phyloP scores from a whole-genome alignment of 2,888 invertebrate species.

The Pocota personata region DNA sequence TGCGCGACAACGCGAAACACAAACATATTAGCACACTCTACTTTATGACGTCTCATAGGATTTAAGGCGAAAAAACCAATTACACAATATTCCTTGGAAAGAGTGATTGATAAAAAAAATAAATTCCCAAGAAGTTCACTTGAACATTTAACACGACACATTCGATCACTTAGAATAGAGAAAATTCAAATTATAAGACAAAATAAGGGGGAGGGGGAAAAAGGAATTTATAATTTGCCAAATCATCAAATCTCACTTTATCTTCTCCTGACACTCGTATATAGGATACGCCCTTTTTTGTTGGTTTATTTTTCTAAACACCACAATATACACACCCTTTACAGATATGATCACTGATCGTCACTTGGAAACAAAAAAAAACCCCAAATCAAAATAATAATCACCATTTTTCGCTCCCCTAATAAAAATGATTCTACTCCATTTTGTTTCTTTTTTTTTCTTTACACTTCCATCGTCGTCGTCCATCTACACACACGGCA shows the following conservation, averaged over 20 bases:
- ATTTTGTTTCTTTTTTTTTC: slow-evolving; percentile 66
- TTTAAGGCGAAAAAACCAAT: slow-evolving; percentile 68
- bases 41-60: slow-evolving; percentile 58
- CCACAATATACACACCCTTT: slow-evolving; percentile 12
- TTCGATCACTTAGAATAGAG: slow-evolving; percentile 35
- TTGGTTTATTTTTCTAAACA: background rate
- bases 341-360: slow-evolving; percentile 21
- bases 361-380: slow-evolving; percentile 6
- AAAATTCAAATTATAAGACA: background rate
- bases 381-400: slow-evolving; percentile 42
- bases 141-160: background rate
- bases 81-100: slow-evolving; percentile 73
- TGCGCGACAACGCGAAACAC: slow-evolving; percentile 59
- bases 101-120: slow-evolving; percentile 57
- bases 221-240: slow-evolving; percentile 56
- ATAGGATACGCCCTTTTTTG: slow-evolving; percentile 69
- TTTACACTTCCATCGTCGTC: slow-evolving; percentile 68
- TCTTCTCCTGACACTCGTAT: slow-evolving; percentile 26
- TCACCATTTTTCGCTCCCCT: slow-evolving; percentile 70
- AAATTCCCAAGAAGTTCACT: slow-evolving; percentile 51
- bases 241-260: slow-evolving; percentile 62
- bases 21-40: slow-evolving; percentile 32
- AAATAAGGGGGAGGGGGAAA: slow-evolving; percentile 22
- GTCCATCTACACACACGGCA: slow-evolving; percentile 73
- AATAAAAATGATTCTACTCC: slow-evolving; percentile 60